Percentiles rank a stretch among this genome's conserved stretches.
phyloP scores from a whole-genome alignment of 2,113 vertebrate species.

The Verasper variegatus region DNA sequence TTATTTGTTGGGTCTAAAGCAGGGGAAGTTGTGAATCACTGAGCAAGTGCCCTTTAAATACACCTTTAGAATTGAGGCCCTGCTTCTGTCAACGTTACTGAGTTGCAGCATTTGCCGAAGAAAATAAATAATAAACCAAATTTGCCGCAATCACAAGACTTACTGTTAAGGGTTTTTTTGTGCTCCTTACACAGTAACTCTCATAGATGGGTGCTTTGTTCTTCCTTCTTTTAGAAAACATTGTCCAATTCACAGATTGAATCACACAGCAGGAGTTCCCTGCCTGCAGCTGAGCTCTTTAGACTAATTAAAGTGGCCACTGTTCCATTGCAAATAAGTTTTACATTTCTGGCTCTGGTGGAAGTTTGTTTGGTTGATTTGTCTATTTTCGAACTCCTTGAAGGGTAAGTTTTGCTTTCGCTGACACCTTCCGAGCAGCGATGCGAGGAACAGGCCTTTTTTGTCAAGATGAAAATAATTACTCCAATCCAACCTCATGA shows the following conservation, averaged over 20 bases:
- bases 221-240: conserved; percentile 1
- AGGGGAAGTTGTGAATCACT: neutral
- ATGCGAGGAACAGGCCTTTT: conserved; percentile 1
- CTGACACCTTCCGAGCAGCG: neutral
- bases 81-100: neutral
- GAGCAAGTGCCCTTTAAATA: neutral
- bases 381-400: neutral
- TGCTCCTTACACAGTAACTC: neutral
- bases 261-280: conserved; percentile 40
- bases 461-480: conserved; percentile 16
- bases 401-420: neutral
- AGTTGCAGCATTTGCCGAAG: neutral
- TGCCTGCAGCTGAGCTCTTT: conserved; percentile 27
- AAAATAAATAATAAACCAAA: neutral
- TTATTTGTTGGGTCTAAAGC: neutral
- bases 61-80: neutral
- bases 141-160: neutral
- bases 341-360: conserved; percentile 11
- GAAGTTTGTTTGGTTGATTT: conserved; percentile 1
- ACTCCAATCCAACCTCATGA: conserved; percentile 16
- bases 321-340: conserved; percentile 38
- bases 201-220: conserved; percentile 27
- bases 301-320: conserved; percentile 26
- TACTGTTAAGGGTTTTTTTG: neutral
- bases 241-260: conserved; percentile 28